Conservation (phyloP, 2,888 invertebrate genomes). For the Arrhopalites spinosus region DNA sequence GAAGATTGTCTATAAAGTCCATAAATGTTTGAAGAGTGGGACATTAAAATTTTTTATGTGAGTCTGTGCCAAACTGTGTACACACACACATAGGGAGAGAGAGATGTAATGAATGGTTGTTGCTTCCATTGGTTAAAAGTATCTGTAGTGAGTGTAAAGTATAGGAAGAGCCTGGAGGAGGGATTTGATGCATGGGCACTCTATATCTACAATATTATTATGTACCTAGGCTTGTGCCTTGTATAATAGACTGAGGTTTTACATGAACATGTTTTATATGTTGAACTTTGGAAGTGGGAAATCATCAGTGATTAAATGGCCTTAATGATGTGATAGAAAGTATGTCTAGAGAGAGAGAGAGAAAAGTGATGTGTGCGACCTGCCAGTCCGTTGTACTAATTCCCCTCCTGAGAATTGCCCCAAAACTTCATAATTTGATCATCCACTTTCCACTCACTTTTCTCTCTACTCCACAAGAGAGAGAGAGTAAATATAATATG, state of each 20-base stretch:
- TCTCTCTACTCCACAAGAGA: conserved; percentile 9
- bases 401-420: conserved; percentile 47
- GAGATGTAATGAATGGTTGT: too few species aligned
- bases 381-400: conserved; percentile 38
- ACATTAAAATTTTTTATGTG: too few species aligned
- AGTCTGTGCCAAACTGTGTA: neutral
- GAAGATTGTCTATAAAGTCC: too few species aligned
- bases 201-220: neutral
- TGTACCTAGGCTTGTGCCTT: too few species aligned
- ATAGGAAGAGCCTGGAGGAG: conserved; percentile 3
- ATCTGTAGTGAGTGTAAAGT: neutral
- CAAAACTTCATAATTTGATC: conserved; percentile 51
- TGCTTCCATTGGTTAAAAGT: too few species aligned
- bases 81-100: too few species aligned
- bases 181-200: conserved; percentile 6
- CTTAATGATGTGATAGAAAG: conserved; percentile 44
- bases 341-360: conserved; percentile 2
- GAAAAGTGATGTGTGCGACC: conserved; percentile 30
- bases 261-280: neutral
- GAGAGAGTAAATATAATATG: neutral
- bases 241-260: neutral
- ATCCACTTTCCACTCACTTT: conserved; percentile 48
- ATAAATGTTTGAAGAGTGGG: too few species aligned
- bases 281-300: conserved; percentile 5
- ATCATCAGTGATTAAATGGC: conserved; percentile 34